These are phyloP conservation scores for Eublepharis macularius DNA, from an alignment of 2,113 vertebrate species.

Conservation along the genomic window DNA sequence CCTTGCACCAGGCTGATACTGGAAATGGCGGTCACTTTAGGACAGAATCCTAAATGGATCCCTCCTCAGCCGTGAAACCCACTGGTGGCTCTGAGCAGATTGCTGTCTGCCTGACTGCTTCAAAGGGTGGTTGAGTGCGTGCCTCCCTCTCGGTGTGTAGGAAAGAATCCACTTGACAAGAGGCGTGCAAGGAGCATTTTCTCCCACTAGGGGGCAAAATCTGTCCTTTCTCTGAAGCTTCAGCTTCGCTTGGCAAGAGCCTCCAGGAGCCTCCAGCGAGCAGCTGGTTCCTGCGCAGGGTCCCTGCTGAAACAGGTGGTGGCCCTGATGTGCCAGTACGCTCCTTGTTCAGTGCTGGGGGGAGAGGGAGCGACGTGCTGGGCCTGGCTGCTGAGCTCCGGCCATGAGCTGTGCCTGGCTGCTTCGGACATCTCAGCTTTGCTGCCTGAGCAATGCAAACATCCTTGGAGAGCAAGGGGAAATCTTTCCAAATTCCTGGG, in stretches of 20 bases:
- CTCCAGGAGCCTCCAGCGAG: background rate
- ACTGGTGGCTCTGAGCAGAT: background rate
- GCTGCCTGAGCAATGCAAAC: too few species aligned
- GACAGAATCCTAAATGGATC: background rate
- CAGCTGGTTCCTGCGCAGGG: too few species aligned
- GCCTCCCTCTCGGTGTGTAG: background rate
- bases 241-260: background rate
- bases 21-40: background rate
- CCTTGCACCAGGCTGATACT: background rate
- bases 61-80: background rate
- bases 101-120: background rate
- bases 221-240: rapidly evolving
- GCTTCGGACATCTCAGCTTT: too few species aligned
- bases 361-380: too few species aligned
- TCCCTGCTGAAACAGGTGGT: too few species aligned
- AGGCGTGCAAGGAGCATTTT: background rate
- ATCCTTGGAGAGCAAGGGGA: too few species aligned
- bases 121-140: background rate
- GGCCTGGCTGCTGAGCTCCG: too few species aligned
- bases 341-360: too few species aligned
- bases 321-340: too few species aligned
- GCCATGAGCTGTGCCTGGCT: too few species aligned
- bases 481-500: too few species aligned
- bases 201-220: slow-evolving; percentile 57
- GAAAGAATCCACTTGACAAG: background rate